Conservation (phyloP, 2,888 invertebrate species). For the Terebella lapidaria region DNA sequence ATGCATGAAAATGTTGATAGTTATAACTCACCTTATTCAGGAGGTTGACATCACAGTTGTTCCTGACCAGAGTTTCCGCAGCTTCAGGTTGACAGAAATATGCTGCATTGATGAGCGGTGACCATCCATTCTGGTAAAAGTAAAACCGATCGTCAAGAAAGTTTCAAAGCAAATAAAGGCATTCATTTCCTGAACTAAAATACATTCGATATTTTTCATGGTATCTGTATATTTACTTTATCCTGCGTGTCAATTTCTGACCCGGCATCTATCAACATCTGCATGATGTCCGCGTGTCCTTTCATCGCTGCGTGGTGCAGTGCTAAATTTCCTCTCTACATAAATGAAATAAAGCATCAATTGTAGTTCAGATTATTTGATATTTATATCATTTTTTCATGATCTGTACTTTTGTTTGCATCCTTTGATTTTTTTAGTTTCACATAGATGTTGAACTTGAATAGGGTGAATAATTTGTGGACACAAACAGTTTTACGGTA, state of each 20-base stretch:
- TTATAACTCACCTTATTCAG: constrained; percentile 45
- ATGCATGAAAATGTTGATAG: not conserved
- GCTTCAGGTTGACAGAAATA: constrained; percentile 50
- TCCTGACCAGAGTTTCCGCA: constrained; percentile 38
- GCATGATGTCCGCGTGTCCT: constrained; percentile 48
- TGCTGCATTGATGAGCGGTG: constrained; percentile 50
- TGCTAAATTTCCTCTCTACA: constrained; percentile 47
- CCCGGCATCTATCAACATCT: constrained; percentile 44
- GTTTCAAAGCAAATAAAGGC: no score
- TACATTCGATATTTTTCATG: no score
- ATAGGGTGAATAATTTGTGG: no score
- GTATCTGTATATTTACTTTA: constrained; percentile 41
- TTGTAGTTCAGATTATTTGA: no score
- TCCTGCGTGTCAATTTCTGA: constrained; percentile 47
- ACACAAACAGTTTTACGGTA: no score
- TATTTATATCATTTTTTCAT: not conserved
- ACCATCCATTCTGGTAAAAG: constrained; percentile 50
- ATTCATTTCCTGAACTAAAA: no score
- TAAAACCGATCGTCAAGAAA: no score
- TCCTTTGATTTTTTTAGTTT: no score
- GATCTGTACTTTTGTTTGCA: not conserved
- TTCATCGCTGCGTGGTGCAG: constrained; percentile 54
- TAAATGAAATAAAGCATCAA: constrained; percentile 6
- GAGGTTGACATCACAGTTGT: constrained; percentile 39
- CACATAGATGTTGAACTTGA: no score